These are phyloP conservation scores for Benthosema pterotum DNA, from an alignment of 2,797 vertebrate species.

Conservation along the genomic window DNA sequence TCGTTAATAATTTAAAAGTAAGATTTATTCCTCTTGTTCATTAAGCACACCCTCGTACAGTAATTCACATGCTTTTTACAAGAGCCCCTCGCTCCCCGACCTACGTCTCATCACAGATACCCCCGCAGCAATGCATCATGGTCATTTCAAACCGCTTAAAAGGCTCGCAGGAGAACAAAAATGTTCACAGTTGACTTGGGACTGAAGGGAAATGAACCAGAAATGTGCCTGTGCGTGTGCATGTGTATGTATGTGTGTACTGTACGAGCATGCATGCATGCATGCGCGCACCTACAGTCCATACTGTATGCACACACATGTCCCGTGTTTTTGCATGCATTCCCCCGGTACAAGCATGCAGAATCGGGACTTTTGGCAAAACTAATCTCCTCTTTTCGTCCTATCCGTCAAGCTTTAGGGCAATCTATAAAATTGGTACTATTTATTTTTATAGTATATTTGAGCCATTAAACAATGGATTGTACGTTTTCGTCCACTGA, in stretches of 20 bases:
- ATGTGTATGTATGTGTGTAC: conserved; percentile 10
- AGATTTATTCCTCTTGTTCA: conserved; percentile 25
- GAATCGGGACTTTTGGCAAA: neutral
- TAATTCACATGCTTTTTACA: conserved; percentile 29
- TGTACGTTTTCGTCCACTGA: conserved; percentile 28
- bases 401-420: neutral
- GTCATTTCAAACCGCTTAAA: conserved; percentile 48
- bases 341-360: neutral
- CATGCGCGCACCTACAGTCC: neutral
- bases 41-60: neutral
- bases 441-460: conserved; percentile 20
- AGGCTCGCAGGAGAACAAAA: conserved; percentile 54
- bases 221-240: conserved; percentile 43
- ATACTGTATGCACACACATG: neutral
- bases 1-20: conserved; percentile 1
- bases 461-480: conserved; percentile 31
- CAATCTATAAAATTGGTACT: conserved; percentile 20
- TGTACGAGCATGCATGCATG: conserved; percentile 1
- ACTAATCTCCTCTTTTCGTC: conserved; percentile 8
- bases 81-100: conserved; percentile 29
- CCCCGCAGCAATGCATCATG: conserved; percentile 41
- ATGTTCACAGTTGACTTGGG: conserved; percentile 55
- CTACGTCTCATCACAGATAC: conserved; percentile 32
- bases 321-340: neutral
- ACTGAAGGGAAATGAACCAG: conserved; percentile 59